Base-by-base conservation (phyloP, 2,113 vertebrate genomes). In the Hucho hucho region DNA sequence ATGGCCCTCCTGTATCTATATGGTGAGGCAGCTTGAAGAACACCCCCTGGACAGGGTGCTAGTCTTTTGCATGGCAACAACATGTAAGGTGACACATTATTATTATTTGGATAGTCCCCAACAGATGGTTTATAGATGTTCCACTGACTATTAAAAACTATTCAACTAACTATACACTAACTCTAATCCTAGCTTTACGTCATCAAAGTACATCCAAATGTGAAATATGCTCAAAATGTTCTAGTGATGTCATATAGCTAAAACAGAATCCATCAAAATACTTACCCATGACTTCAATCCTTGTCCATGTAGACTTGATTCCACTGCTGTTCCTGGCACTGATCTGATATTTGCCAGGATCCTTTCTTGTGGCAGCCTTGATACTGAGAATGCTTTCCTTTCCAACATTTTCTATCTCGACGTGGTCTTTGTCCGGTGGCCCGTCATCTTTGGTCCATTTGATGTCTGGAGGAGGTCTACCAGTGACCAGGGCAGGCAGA, bases 271-370 rank as follows among this genome's bases (percentile, higher is more conserved):
- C 37, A 29, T 29, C 29, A 43, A 43, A 43, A 43, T 3, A 3
- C 94, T 95, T 91, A 99, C 98, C 97, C 83, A 98, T 93, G 72
- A 99, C 94, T 75, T 98, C 97, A 82, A 96, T 96, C 87, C 95
- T 93, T 74, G 89, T 88, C 80, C 88, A 95, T 64, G 95, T 97
- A 65, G 86, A 91, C 87, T 97, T 99, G 69, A 89, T 95, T 70
- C 94, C 98, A 72, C 96, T 97, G 71, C 92, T 96, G 67, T 99
- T 99, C 28, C 94, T 95, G 32, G 95, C 98, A 75, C 94, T 95
- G 80, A 99, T 96, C 66, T 92, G 73, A 0, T 98, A 99, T 95
- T 95, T 96, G 74, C 97, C 98, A 16, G 93, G 93, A 84, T 99
- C 97, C 88, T 95, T 95, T 90, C 98, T 96, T 79, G 95, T 80